Evolutionary conservation across 2,797 vertebrate species (phyloP).

Genomic region (Dromococcyx pavoninus): DNA sequence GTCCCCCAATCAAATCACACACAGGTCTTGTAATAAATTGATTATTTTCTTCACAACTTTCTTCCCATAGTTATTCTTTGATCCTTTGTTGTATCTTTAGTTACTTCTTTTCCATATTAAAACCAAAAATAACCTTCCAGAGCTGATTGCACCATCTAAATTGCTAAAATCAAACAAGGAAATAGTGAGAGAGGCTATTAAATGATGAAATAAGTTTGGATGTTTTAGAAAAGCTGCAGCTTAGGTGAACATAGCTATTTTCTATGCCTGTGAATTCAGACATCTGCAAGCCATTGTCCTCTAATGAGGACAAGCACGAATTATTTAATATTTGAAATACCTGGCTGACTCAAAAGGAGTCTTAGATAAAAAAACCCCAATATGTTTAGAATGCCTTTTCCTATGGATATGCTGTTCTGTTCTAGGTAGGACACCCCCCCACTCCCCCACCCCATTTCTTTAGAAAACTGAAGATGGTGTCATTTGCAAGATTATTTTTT

Average conservation of each 20-base stretch:
- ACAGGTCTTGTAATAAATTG: neutral
- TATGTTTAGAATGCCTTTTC: neutral
- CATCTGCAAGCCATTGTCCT: neutral
- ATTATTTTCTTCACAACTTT: neutral
- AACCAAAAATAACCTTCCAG: neutral
- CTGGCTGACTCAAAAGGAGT: neutral
- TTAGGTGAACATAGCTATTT: neutral
- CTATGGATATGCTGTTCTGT: neutral
- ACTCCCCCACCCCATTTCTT: neutral
- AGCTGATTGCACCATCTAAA: neutral
- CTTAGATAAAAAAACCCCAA: neutral
- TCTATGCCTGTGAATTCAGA: neutral
- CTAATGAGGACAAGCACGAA: neutral
- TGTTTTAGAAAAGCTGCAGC: neutral
- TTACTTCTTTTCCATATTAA: neutral
- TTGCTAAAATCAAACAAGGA: neutral
- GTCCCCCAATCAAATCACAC: neutral
- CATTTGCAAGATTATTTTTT: neutral
- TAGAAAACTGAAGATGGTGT: neutral
- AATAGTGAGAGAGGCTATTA: neutral
- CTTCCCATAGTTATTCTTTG: neutral
- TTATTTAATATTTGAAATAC: neutral
- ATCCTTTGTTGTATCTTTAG: neutral
- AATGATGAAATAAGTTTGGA: neutral
- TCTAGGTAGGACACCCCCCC: too few species aligned